Evolutionary conservation across 1,140 invertebrate species (phyloP).

Genomic region (Chlorops oryzae): DNA sequence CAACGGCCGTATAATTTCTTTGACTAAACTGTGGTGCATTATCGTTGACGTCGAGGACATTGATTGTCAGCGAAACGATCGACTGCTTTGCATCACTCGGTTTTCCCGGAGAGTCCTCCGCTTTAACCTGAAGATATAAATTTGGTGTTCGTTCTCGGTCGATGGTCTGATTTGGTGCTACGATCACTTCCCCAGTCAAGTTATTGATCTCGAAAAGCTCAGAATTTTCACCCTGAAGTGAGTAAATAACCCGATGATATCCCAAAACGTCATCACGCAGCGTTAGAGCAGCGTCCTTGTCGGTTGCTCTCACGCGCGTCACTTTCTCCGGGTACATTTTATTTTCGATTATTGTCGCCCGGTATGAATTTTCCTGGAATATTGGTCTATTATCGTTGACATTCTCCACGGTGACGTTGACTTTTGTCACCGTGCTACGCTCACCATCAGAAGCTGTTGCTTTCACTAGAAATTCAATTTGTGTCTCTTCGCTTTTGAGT

Average conservation of each 20-base stretch:
- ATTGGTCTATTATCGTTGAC: constrained; percentile 74
- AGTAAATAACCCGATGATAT: constrained; percentile 63
- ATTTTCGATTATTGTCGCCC: constrained; percentile 65
- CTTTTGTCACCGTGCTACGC: constrained; percentile 58
- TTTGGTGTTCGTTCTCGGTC: constrained; percentile 69
- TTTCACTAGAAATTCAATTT: constrained; percentile 65
- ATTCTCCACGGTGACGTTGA: constrained; percentile 67
- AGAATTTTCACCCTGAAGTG: constrained; percentile 63
- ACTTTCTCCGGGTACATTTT: constrained; percentile 61
- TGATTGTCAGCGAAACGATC: constrained; percentile 59
- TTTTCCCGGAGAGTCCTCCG: constrained; percentile 65
- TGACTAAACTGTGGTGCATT: constrained; percentile 56
- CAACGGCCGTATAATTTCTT: constrained; percentile 50
- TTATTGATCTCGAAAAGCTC: constrained; percentile 66
- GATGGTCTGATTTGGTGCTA: constrained; percentile 62
- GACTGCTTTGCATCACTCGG: constrained; percentile 58
- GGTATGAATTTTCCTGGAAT: constrained; percentile 64
- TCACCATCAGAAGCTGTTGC: constrained; percentile 64
- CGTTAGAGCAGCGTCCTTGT: constrained; percentile 61
- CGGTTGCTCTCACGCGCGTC: constrained; percentile 62
- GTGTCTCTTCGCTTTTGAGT: constrained; percentile 52
- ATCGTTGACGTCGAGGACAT: constrained; percentile 77
- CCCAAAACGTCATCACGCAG: constrained; percentile 57
- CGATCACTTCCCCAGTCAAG: constrained; percentile 59
- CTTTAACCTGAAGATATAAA: constrained; percentile 63